Evolutionary conservation across 1,140 invertebrate genomes (phyloP).

Genomic region (Drosophila nannoptera): DNA sequence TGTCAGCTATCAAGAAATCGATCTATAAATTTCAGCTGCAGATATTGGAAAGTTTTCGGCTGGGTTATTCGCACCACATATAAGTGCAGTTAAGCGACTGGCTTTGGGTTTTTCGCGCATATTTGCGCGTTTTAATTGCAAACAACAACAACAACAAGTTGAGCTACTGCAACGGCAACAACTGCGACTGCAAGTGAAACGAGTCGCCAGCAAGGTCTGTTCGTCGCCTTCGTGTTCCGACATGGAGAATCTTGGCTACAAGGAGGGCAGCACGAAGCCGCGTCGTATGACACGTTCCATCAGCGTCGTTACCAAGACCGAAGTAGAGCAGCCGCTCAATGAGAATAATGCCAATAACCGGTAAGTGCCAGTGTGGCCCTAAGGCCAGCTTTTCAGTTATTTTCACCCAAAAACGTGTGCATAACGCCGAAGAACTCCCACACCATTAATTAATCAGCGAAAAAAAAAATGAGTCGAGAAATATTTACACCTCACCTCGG

Average conservation of each 20-base stretch:
- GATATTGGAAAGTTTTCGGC: constrained; percentile 54
- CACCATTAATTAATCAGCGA: background rate
- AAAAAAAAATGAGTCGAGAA: constrained; percentile 11
- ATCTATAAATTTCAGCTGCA: constrained; percentile 52
- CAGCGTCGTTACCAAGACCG: constrained; percentile 78
- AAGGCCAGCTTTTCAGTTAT: constrained; percentile 20
- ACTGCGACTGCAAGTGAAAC: constrained; percentile 30
- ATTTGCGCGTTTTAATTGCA: constrained; percentile 66
- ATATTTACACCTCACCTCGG: constrained; percentile 12
- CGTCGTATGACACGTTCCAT: constrained; percentile 77
- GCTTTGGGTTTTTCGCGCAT: constrained; percentile 56
- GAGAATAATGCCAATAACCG: constrained; percentile 78
- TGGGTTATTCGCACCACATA: constrained; percentile 40
- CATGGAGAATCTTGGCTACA: constrained; percentile 79
- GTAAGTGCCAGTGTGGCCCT: constrained; percentile 62
- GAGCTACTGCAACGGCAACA: constrained; percentile 38
- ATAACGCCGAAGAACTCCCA: background rate
- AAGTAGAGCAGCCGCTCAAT: constrained; percentile 76
- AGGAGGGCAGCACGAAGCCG: constrained; percentile 78
- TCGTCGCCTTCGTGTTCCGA: constrained; percentile 28
- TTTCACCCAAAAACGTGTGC: constrained; percentile 2
- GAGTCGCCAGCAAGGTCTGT: constrained; percentile 33
- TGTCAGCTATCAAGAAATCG: constrained; percentile 29
- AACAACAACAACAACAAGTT: constrained; percentile 34
- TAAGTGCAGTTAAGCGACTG: constrained; percentile 41